A percentile compares a stretch with the other conserved stretches of the same genome.
Conservation (phyloP, 2,888 invertebrate genomes). For the Teleiodes luculella region DNA sequence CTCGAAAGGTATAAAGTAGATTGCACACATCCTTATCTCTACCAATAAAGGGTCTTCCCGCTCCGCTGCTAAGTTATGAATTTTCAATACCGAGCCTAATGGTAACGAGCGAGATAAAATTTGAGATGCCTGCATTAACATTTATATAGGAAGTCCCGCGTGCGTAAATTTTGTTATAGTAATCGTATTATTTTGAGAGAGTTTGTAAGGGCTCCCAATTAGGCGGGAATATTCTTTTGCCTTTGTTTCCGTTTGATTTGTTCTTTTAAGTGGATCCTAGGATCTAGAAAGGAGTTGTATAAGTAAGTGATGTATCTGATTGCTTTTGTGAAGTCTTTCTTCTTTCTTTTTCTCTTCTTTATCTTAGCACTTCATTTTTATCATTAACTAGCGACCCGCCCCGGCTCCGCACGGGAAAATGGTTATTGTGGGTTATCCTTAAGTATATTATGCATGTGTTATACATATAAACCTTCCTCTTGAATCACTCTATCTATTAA, state of each 20-base stretch:
- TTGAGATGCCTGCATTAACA: conserved; percentile 32
- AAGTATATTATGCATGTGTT: too few species aligned
- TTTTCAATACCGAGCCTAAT: conserved; percentile 46
- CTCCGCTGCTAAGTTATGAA: conserved; percentile 48
- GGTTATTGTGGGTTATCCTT: too few species aligned
- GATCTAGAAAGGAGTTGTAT: too few species aligned
- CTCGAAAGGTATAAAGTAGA: conserved; percentile 46
- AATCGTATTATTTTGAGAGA: conserved; percentile 14
- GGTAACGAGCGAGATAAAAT: conserved; percentile 36
- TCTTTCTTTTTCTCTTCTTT: too few species aligned
- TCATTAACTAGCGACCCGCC: too few species aligned
- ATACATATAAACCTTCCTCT: too few species aligned
- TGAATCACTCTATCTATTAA: too few species aligned
- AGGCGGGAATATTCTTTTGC: neutral
- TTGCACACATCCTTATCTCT: conserved; percentile 56
- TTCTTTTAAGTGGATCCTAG: neutral
- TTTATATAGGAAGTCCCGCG: conserved; percentile 30
- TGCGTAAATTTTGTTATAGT: conserved; percentile 15
- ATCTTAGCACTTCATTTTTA: too few species aligned
- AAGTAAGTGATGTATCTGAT: too few species aligned
- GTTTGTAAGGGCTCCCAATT: conserved; percentile 6
- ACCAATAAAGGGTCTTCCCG: conserved; percentile 28
- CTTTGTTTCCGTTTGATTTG: neutral
- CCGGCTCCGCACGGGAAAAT: too few species aligned
- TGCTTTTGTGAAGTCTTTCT: too few species aligned